Conservation (phyloP, 2,888 invertebrate genomes). For the Dorcus parallelipipedus region DNA sequence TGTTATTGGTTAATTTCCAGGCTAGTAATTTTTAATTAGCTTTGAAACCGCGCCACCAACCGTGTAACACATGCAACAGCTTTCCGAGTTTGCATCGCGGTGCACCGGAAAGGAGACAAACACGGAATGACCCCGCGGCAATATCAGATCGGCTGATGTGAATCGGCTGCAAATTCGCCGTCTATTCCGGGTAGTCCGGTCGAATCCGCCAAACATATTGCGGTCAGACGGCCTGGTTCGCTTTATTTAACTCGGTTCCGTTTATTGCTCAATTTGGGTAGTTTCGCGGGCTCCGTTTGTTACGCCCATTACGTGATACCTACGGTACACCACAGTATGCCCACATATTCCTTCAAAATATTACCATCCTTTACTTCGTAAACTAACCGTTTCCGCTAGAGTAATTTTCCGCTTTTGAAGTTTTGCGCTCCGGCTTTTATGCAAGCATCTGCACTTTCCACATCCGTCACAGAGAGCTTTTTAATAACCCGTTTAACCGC, state of each 20-base stretch:
- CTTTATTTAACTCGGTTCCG: slow-evolving; percentile 23
- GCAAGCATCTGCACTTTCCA: no score
- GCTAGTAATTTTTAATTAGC: slow-evolving; percentile 38
- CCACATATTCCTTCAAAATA: no score
- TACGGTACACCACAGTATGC: background rate
- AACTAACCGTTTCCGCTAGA: no score
- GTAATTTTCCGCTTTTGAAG: no score
- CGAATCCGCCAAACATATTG: slow-evolving; percentile 22
- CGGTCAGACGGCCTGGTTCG: slow-evolving; percentile 15
- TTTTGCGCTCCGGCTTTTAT: no score
- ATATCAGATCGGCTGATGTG: background rate
- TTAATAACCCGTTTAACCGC: no score
- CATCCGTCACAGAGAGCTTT: no score
- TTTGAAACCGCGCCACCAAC: slow-evolving; percentile 34
- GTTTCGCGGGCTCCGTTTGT: slow-evolving; percentile 20
- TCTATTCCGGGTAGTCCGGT: background rate
- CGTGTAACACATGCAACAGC: slow-evolving; percentile 33
- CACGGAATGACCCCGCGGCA: slow-evolving; percentile 11
- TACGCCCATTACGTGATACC: slow-evolving; percentile 17
- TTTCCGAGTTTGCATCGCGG: background rate
- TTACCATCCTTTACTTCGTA: no score
- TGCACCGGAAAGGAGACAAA: slow-evolving; percentile 20
- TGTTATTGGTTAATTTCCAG: slow-evolving; percentile 37
- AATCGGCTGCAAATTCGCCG: background rate
- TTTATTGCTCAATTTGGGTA: slow-evolving; percentile 29